Evolutionary conservation across 2,797 vertebrate genomes (phyloP).

Genomic region (Mareca penelope): DNA sequence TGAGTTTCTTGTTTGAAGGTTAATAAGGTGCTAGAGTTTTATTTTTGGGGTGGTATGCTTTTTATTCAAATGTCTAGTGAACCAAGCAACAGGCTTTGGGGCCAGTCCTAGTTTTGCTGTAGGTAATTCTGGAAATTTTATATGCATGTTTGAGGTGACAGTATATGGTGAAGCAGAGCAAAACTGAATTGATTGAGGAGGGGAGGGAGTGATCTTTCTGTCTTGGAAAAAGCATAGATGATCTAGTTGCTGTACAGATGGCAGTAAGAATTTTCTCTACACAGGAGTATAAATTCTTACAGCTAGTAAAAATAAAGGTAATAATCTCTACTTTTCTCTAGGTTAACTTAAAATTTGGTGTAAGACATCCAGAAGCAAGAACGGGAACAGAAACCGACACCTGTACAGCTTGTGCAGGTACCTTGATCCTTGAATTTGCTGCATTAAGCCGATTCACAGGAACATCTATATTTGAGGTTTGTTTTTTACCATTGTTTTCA

Average conservation of each 20-base stretch:
- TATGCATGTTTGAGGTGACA: background rate
- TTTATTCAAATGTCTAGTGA: background rate
- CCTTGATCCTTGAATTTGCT: conserved; percentile 97
- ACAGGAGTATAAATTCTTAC: background rate
- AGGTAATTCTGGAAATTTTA: background rate
- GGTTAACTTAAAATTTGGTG: conserved; percentile 95
- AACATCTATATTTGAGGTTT: conserved; percentile 95
- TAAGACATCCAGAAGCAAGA: conserved; percentile 92
- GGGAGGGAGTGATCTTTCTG: background rate
- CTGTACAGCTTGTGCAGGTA: conserved; percentile 97
- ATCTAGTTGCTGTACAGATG: background rate
- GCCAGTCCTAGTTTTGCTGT: background rate
- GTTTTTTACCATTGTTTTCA: conserved; percentile 9
- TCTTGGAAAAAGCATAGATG: background rate
- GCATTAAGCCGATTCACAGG: conserved; percentile 97
- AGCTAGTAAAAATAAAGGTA: background rate
- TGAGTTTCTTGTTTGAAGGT: background rate
- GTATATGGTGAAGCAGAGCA: background rate
- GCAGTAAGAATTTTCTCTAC: background rate
- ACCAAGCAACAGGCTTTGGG: background rate
- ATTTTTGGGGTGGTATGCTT: background rate
- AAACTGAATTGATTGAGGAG: background rate
- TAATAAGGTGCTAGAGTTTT: background rate
- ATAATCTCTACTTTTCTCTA: conserved; percentile 62
- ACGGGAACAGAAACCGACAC: conserved; percentile 98